A percentile compares a stretch with the other conserved stretches of the same genome.
Evolutionary conservation across 2,113 vertebrate genomes (phyloP).

Genomic region (Meleagris gallopavo): DNA sequence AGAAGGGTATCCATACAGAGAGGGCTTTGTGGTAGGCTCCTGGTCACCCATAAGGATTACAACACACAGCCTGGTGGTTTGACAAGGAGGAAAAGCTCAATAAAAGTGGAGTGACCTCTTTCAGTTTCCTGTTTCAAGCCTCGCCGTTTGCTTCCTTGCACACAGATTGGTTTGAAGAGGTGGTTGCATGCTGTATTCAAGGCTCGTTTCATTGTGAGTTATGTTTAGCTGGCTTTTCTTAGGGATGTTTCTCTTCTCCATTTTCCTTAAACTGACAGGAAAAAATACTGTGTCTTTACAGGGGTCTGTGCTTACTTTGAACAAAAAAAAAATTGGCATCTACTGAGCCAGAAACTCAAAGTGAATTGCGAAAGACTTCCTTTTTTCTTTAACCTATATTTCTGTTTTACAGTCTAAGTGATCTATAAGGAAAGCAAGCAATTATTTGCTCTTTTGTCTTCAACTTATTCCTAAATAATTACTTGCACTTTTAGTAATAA

Average conservation of each 20-base stretch:
- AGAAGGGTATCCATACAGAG: conserved; percentile 82
- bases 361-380: background rate
- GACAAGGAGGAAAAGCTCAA: conserved; percentile 81
- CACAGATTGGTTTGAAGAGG: conserved; percentile 54
- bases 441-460: background rate
- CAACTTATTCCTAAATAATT: background rate
- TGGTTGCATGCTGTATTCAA: conserved; percentile 14
- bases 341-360: background rate
- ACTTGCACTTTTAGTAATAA: background rate
- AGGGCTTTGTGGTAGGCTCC: conserved; percentile 91
- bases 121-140: conserved; percentile 77
- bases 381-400: background rate
- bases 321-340: background rate
- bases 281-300: background rate
- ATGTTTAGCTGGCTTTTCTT: conserved; percentile 13
- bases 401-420: background rate
- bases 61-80: conserved; percentile 74
- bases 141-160: conserved; percentile 53
- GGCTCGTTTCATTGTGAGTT: background rate
- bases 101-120: conserved; percentile 75
- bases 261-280: background rate
- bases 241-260: conserved; percentile 2
- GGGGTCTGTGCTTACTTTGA: background rate
- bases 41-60: conserved; percentile 80
- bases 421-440: background rate